Conservation (phyloP, 1,140 invertebrate genomes). For the Brachionus sp. region DNA sequence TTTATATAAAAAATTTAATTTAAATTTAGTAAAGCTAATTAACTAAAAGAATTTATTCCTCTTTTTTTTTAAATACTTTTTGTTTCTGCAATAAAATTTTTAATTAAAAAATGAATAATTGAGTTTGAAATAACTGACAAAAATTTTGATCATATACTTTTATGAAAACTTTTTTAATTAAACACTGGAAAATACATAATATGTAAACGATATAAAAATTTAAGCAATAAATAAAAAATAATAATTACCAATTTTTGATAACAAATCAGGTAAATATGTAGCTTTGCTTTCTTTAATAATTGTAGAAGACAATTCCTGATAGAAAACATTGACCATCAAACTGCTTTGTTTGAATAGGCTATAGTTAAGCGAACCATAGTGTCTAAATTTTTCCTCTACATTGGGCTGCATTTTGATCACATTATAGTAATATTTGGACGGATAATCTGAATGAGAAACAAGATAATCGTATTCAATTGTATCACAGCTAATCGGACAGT, state of each 20-base stretch:
- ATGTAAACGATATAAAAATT: not conserved
- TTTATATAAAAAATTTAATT: not conserved
- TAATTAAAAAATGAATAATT: no score
- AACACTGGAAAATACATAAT: no score
- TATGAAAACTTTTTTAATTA: no score
- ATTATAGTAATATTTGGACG: not conserved
- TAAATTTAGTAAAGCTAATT: no score
- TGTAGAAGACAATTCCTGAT: not conserved
- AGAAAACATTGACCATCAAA: conserved; percentile 22
- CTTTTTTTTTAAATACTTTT: no score
- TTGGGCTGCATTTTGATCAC: not conserved
- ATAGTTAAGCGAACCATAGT: no score
- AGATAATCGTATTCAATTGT: not conserved
- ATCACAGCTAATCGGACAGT: not conserved
- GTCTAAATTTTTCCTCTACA: not conserved
- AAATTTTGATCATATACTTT: no score
- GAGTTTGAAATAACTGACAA: no score
- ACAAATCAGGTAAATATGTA: not conserved
- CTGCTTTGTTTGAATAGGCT: not conserved
- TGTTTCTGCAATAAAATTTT: no score
- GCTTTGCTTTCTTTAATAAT: not conserved
- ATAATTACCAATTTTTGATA: not conserved
- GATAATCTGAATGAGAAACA: not conserved
- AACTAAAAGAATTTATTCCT: no score
- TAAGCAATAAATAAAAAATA: no score